Percentiles rank a stretch among this genome's conserved stretches.
Evolutionary conservation across 2,888 invertebrate genomes (phyloP).

Genomic region (Iphiclides podalirius): DNA sequence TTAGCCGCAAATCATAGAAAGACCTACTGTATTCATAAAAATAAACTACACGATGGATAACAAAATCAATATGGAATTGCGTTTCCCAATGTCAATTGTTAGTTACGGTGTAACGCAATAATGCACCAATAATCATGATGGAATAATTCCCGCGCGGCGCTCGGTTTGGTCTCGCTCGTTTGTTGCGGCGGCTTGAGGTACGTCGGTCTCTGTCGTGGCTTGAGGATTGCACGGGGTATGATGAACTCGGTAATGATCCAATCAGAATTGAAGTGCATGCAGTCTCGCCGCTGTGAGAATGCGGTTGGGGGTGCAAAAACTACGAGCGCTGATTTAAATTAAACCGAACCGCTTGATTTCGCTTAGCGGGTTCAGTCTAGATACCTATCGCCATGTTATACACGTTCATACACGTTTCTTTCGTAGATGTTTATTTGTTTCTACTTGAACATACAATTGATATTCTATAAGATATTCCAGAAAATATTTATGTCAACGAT

Average conservation of each 20-base stretch:
- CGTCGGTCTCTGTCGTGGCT: slow-evolving; percentile 53
- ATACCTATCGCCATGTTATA: too few species aligned
- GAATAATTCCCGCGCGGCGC: slow-evolving; percentile 75
- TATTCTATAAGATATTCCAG: too few species aligned
- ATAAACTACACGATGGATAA: slow-evolving; percentile 70
- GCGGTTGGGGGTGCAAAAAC: slow-evolving; percentile 80
- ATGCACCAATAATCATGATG: slow-evolving; percentile 80
- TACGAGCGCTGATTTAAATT: slow-evolving; percentile 74
- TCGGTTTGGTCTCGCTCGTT: slow-evolving; percentile 43
- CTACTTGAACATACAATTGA: too few species aligned
- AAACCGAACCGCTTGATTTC: slow-evolving; percentile 68
- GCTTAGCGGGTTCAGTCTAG: slow-evolving; percentile 49
- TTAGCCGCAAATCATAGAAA: slow-evolving; percentile 79
- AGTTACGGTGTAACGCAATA: slow-evolving; percentile 77
- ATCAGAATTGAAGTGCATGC: slow-evolving; percentile 80
- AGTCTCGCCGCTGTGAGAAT: slow-evolving; percentile 77
- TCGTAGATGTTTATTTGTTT: too few species aligned
- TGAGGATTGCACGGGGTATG: slow-evolving; percentile 75
- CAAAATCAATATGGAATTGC: slow-evolving; percentile 80
- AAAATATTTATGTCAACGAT: too few species aligned
- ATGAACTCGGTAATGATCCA: slow-evolving; percentile 81
- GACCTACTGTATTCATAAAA: slow-evolving; percentile 77
- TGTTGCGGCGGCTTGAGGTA: slow-evolving; percentile 32
- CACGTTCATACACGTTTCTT: too few species aligned
- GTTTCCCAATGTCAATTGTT: slow-evolving; percentile 81